Conservation (phyloP, 2,888 invertebrate genomes). For the Conistra vaccinii region DNA sequence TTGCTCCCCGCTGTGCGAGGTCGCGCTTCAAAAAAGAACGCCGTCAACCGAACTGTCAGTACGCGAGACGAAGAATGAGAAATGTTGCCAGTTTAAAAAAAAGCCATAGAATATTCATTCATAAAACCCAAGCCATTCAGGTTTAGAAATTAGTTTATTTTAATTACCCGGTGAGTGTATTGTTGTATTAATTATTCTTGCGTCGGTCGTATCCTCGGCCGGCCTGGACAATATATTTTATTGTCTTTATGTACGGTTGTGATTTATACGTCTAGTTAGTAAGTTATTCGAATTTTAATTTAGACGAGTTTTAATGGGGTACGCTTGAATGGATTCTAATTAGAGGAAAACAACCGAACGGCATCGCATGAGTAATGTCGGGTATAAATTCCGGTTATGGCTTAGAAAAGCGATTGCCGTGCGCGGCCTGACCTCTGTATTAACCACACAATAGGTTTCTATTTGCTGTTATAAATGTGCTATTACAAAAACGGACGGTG, state of each 20-base stretch:
- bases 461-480: conserved; percentile 86
- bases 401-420: conserved; percentile 81
- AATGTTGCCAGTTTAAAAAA: conserved; percentile 86
- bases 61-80: conserved; percentile 85
- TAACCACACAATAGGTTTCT: conserved; percentile 79
- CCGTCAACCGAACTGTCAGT: conserved; percentile 88
- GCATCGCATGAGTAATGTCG: conserved; percentile 86
- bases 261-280: conserved; percentile 91
- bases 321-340: conserved; percentile 90
- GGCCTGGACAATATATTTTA: conserved; percentile 89
- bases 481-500: conserved; percentile 81
- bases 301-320: conserved; percentile 90
- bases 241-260: conserved; percentile 85
- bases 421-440: conserved; percentile 75
- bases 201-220: conserved; percentile 74
- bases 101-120: conserved; percentile 84
- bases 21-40: conserved; percentile 86
- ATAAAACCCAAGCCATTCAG: conserved; percentile 83
- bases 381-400: conserved; percentile 88
- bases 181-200: conserved; percentile 88
- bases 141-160: conserved; percentile 90
- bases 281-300: conserved; percentile 91
- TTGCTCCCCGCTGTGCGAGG: conserved; percentile 85
- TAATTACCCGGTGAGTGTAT: conserved; percentile 88
- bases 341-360: conserved; percentile 88